Evolutionary conservation across 2,888 invertebrate genomes (phyloP), one percentile per base, ranked within the genome.

Genomic region (Schizotus pectinicornis): DNA sequence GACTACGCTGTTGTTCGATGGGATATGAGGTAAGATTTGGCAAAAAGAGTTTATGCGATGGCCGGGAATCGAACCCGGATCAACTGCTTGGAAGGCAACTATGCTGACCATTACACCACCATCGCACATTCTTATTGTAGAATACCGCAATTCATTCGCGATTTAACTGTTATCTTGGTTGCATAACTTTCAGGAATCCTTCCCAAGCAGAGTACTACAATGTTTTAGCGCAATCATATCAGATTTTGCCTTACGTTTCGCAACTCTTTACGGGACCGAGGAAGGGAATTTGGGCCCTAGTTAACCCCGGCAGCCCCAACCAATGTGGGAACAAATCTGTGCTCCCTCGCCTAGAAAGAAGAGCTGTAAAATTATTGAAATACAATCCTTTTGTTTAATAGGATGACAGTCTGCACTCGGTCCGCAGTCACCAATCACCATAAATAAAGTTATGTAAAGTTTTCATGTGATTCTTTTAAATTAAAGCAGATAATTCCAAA

Each of bases 61-160:
- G 79, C 79, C 79, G 79, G 79, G 79, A 79, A 79, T 79, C 79
- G 79, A 79, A 79, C 79, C 79, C 79, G 79, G 79, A 79, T 79
- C 79, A 79, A 79, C 79, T 79, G 79, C 79, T 79, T 79, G 79
- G 79, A 79, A 79, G 79, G 79, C 79, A 79, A 79, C 79, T 79
- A 79, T 79, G 79, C 79, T 79, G 76, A 79, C 79, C 79, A 79
- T 79, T 79, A 79, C 79, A 79, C 79, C 79, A 79, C 78, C 79
- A 79, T 79, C 78, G 79, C 79, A 76, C 51, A 37, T 52, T 22
- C 7, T 9, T n/a, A 8, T 42, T 31, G 31, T 45, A 6, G n/a
- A 22, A 3, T 22, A 22, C 22, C 22, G 5, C 5, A 22, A 22
- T 22, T 22, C 5, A 22, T 22, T 22, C 22, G 22, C 22, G 3